A percentile compares a stretch with the other conserved stretches of the same genome.
phyloP scores from a whole-genome alignment of 2,888 invertebrate genomes.

The Cantharis flavilabris region DNA sequence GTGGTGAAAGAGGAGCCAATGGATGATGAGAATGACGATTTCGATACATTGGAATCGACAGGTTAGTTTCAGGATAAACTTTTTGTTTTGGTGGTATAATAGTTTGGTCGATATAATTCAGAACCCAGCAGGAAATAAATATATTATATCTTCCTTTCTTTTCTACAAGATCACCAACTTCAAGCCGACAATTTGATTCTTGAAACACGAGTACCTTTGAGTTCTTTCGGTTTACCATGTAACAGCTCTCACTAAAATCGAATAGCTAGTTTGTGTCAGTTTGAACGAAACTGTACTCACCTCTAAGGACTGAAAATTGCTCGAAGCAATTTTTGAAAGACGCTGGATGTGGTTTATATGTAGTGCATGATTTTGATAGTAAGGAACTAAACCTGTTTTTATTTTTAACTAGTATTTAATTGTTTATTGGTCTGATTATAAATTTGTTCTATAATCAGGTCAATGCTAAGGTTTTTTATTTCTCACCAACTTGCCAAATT shows the following conservation, averaged over 20 bases:
- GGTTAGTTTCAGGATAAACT: background rate
- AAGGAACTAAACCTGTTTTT: background rate
- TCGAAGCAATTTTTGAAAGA: background rate
- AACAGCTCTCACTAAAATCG: background rate
- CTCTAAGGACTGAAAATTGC: too few species aligned
- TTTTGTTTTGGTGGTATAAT: background rate
- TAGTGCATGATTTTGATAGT: background rate
- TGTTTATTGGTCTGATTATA: background rate
- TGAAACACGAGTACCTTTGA: too few species aligned
- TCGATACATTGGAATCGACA: background rate
- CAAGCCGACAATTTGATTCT: too few species aligned
- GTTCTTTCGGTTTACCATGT: too few species aligned
- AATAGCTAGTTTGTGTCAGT: background rate
- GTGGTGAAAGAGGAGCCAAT: background rate
- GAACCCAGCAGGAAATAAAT: too few species aligned
- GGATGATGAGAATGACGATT: background rate
- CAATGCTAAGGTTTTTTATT: background rate
- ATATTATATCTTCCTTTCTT: too few species aligned
- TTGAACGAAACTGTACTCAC: background rate
- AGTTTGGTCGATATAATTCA: too few species aligned
- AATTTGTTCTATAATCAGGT: background rate
- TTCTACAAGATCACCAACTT: too few species aligned
- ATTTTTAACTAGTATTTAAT: background rate
- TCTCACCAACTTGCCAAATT: background rate
- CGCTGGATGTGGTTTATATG: background rate